These are phyloP conservation scores for Agonopterix alstromeriana DNA, from an alignment of 2,888 invertebrate genomes.

Conservation along the genomic window DNA sequence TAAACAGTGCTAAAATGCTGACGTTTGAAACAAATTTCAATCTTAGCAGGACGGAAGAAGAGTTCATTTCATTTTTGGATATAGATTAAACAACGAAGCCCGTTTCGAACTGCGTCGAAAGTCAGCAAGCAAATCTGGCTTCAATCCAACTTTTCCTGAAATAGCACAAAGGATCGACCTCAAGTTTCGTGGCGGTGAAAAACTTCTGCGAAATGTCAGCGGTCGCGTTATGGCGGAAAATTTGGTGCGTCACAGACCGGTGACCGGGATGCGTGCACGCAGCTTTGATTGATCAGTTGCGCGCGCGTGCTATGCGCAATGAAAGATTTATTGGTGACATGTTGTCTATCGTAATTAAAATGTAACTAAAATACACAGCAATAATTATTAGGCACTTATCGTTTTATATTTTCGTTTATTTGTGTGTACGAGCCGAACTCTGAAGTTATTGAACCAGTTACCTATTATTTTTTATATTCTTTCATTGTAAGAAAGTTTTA, in stretches of 20 bases:
- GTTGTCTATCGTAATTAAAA: neutral
- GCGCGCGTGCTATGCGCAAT: neutral
- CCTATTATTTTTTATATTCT: too few species aligned
- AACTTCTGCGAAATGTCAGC: constrained; percentile 67
- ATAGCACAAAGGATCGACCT: constrained; percentile 76
- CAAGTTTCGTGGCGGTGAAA: constrained; percentile 43
- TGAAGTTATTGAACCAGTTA: too few species aligned
- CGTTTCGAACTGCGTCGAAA: constrained; percentile 52
- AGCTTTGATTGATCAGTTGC: neutral
- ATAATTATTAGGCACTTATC: neutral
- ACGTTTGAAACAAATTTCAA: constrained; percentile 17
- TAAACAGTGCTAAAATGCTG: constrained; percentile 21
- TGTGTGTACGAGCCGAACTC: too few species aligned
- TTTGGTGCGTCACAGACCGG: constrained; percentile 52
- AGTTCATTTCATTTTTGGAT: too few species aligned
- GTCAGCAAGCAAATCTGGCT: constrained; percentile 48
- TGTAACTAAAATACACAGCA: neutral
- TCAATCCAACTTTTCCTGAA: constrained; percentile 65
- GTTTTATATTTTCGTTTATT: neutral
- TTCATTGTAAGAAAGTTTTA: too few species aligned
- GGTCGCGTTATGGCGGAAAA: constrained; percentile 47
- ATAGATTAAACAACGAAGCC: constrained; percentile 48
- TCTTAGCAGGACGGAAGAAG: constrained; percentile 18
- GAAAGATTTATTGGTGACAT: constrained; percentile 12
- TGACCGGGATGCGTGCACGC: constrained; percentile 10